Base-by-base conservation (phyloP, 1,140 invertebrate species). In the Nymphalis io region DNA sequence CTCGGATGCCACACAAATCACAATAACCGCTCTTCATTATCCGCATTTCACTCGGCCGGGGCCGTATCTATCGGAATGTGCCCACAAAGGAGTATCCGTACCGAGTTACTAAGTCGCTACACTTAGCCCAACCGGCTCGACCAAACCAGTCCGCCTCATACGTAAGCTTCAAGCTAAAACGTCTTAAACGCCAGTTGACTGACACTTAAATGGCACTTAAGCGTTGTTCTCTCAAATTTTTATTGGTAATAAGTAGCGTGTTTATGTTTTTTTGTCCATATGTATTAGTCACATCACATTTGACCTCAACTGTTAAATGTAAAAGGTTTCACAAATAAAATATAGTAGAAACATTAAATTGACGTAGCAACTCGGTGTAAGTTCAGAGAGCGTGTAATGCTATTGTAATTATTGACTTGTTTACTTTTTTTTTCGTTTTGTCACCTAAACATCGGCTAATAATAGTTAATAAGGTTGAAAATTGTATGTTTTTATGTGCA, bases 141-240 rank as follows among this genome's bases (percentile, higher is more conserved):
- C 62, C 60, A 88, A 87, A 89, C 89, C 88, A 85, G 89, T 89
- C 85, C 80, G 79, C 76, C 81, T 74, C 72, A 21, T 55, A 55
- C 77, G 53, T 44, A 51, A 57, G 39, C 46, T 18, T 61, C 61
- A 55, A 62, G 46, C 60, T 72, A 73, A 83, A 90, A 88, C 70
- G 79, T 10, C 82, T 40, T 83, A 91, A 82, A 70, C 59, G 66
- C 83, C 83, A 85, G 87, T 89, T 91, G 84, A 90, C 84, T 90
- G 89, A 90, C 89, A 89, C 85, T 78, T 88, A 83, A 88, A 89
- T 87, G 82, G 84, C 83, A 89, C 81, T 90, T 86, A 89, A 74
- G 72, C 75, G 81, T 82, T 89, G 82, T 88, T 88, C 82, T 81
- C 76, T 88, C 83, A 82, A 89, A 85, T 80, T 85, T 88, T 87